Percentiles rank a stretch among this genome's conserved stretches.
phyloP scores from a whole-genome alignment of 2,797 vertebrate genomes.

The Hafferia zeledoni region DNA sequence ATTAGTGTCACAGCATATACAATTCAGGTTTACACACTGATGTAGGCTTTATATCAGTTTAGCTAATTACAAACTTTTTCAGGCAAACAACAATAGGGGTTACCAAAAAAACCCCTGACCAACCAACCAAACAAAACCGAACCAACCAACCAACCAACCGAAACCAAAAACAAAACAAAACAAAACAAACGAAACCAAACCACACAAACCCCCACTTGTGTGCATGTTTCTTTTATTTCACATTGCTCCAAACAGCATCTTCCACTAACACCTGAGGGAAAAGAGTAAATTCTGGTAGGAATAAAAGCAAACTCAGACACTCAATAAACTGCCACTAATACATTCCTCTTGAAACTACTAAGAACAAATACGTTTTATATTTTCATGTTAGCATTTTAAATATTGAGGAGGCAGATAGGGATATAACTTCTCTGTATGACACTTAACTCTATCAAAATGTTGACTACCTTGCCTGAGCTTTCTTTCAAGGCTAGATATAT shows the following conservation, averaged over 20 bases:
- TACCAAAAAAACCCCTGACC: background rate
- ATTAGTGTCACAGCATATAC: background rate
- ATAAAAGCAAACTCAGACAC: background rate
- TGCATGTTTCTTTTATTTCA: background rate
- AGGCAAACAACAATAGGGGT: background rate
- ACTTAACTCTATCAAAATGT: background rate
- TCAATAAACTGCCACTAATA: background rate
- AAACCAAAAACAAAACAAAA: background rate
- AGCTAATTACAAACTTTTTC: background rate
- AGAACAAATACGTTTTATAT: background rate
- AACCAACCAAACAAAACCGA: background rate
- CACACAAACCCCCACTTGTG: rapidly evolving
- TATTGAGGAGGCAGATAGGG: background rate
- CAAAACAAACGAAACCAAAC: background rate
- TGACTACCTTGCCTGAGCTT: background rate
- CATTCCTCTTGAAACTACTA: background rate
- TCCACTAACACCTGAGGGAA: background rate
- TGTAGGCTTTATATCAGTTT: background rate
- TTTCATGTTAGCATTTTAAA: background rate
- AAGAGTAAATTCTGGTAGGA: background rate
- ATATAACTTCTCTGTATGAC: background rate
- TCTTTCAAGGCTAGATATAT: background rate
- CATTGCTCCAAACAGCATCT: background rate
- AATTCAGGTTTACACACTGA: background rate
- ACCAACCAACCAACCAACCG: no score